A percentile compares a stretch with the other conserved stretches of the same genome.
These are phyloP conservation scores for Spinus olivaceus DNA, from an alignment of 2,797 vertebrate species.

Conservation along the genomic window DNA sequence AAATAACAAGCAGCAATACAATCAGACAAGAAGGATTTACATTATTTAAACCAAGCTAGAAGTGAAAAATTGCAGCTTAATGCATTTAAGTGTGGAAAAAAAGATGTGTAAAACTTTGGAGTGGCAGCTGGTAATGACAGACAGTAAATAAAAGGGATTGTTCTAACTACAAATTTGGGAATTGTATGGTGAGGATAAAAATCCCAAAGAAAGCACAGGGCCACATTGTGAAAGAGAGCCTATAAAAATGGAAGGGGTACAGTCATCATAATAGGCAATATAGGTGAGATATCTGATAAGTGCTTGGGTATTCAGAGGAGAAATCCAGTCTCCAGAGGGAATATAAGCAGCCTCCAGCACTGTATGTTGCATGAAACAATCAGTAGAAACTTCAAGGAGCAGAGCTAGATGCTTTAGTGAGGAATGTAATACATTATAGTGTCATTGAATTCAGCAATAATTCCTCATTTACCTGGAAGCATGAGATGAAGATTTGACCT, in stretches of 20 bases:
- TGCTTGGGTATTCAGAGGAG: neutral
- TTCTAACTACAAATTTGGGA: neutral
- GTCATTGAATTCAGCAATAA: neutral
- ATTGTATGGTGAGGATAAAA: neutral
- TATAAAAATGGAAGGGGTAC: neutral
- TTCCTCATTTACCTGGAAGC: neutral
- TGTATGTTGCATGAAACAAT: neutral
- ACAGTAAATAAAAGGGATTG: neutral
- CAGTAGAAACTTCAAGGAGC: neutral
- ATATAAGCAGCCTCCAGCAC: neutral
- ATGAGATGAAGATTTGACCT: neutral
- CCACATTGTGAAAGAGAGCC: neutral
- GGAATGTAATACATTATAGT: neutral
- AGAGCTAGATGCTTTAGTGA: neutral
- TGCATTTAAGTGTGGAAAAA: conserved; percentile 4
- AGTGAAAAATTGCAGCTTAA: conserved; percentile 51
- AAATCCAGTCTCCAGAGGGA: neutral
- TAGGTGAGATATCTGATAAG: neutral
- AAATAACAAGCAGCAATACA: conserved; percentile 41
- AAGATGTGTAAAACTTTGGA: conserved; percentile 17
- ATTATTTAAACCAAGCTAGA: conserved; percentile 47
- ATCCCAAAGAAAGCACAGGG: neutral
- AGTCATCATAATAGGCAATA: neutral
- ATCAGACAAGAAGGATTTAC: conserved; percentile 50
- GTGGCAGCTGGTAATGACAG: conserved; percentile 31